Evolutionary conservation across 2,113 vertebrate species (phyloP), one percentile per base, ranked within the genome.

Genomic region (Pyrgilauda ruficollis): DNA sequence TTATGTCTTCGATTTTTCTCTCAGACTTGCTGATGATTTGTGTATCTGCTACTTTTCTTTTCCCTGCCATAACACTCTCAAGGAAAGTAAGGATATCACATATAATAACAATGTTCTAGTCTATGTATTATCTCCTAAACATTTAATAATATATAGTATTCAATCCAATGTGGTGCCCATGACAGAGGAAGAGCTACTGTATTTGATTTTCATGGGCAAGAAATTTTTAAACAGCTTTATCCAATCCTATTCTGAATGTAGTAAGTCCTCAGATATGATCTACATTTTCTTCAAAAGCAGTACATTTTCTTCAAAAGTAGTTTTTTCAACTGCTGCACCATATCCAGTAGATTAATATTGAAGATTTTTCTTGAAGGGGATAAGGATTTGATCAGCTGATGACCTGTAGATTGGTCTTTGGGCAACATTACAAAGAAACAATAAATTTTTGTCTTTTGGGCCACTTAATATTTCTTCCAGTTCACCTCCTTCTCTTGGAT

Each of bases 151-250:
- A 74, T 5, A 10, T 35, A 73, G 18, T 64, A 64, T 10, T 44
- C 15, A 63, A 28, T 30, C 16, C 8, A 69, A 8, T 0, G 0
- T 27, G 2, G 11, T 84, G 11, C 6, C 19, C 0, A 0, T 44
- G 49, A 66, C 33, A 27, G 6, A 15, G 43, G 11, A 76, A 59
- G 13, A 41, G 4, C 13, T 70, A 37, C 31, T 47, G 22, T 22
- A 31, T 89, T 84, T 55, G 2, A 3, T 44, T 85, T 55, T 61
- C 49, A 17, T 20, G 4, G 44, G 4, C 28, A 63, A 47, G 47
- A 79, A 93, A 61, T 2, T 3, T 73, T 76, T 61, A 31, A 72
- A 41, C 9, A n/a, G 5, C 9, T 76, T 49, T 5, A 61, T 52
- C 20, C 13, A 41, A 13, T n/a, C 5, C 4, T 67, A 7, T 52